Evolutionary conservation across 2,888 invertebrate genomes (phyloP).

Genomic region (Lutraria lutraria): DNA sequence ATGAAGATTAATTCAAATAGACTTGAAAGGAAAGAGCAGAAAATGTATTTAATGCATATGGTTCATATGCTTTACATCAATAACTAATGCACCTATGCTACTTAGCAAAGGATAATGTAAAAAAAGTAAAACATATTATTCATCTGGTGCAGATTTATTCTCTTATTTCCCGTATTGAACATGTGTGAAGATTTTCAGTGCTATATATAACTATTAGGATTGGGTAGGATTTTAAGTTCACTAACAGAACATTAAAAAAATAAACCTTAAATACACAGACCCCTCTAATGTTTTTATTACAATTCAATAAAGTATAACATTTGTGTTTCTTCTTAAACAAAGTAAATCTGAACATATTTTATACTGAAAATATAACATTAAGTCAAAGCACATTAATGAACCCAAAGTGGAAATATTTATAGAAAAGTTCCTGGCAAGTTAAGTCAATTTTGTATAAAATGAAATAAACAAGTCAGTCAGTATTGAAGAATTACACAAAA

Average conservation of each 20-base stretch:
- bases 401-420: background rate
- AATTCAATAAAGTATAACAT: background rate
- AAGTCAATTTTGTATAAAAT: background rate
- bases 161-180: background rate
- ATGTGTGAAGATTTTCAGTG: background rate
- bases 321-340: background rate
- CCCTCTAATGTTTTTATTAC: background rate
- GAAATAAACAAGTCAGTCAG: conserved; percentile 13
- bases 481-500: conserved; percentile 4
- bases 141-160: background rate
- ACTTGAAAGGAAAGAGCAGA: conserved; percentile 23
- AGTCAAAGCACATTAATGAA: background rate
- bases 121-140: conserved; percentile 5
- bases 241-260: background rate
- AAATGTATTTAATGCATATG: background rate
- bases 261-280: background rate
- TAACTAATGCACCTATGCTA: background rate
- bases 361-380: background rate
- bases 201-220: background rate
- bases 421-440: background rate
- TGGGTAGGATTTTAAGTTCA: background rate
- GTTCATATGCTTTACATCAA: background rate
- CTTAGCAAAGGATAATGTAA: background rate
- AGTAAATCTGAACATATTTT: background rate
- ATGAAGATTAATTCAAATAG: conserved; percentile 48